These are phyloP conservation scores for Arge pagana DNA, from an alignment of 2,888 invertebrate species.

Conservation along the genomic window DNA sequence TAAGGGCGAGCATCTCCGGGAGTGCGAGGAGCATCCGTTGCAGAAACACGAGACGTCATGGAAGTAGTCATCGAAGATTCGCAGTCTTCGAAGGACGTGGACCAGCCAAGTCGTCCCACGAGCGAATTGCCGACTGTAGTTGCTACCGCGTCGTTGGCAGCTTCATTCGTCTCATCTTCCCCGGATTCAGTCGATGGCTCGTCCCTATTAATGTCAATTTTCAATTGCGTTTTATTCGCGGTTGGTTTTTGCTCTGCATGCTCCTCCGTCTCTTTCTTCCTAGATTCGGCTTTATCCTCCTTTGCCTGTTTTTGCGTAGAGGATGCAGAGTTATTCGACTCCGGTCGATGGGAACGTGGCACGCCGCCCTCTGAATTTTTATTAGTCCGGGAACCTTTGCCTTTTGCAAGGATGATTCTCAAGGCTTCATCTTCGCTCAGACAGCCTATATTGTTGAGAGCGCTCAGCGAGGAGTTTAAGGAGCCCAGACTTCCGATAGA, in stretches of 20 bases:
- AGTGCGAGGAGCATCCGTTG: conserved; percentile 54
- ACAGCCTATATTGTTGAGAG: conserved; percentile 42
- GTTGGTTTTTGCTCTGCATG: conserved; percentile 29
- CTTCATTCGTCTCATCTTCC: conserved; percentile 11
- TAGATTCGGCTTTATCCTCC: too few species aligned
- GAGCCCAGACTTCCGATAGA: conserved; percentile 54
- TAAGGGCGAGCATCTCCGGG: conserved; percentile 62
- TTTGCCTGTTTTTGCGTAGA: conserved; percentile 5
- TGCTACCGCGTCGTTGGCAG: conserved; percentile 30
- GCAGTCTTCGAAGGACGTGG: conserved; percentile 64
- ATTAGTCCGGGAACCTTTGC: conserved; percentile 31
- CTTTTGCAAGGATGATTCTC: conserved; percentile 68
- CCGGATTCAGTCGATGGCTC: too few species aligned
- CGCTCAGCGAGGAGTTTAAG: conserved; percentile 48
- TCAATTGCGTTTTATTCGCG: too few species aligned
- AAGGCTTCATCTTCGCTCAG: conserved; percentile 75
- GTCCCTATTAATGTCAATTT: too few species aligned
- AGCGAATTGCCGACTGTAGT: conserved; percentile 68
- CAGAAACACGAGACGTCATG: conserved; percentile 62
- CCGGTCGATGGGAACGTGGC: neutral
- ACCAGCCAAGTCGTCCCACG: conserved; percentile 68
- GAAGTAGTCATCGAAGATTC: conserved; percentile 61
- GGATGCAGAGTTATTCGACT: neutral
- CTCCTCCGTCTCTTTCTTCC: conserved; percentile 12
- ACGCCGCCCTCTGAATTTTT: neutral